These are phyloP conservation scores for Betta splendens DNA, from an alignment of 2,797 vertebrate species.

Conservation along the genomic window DNA sequence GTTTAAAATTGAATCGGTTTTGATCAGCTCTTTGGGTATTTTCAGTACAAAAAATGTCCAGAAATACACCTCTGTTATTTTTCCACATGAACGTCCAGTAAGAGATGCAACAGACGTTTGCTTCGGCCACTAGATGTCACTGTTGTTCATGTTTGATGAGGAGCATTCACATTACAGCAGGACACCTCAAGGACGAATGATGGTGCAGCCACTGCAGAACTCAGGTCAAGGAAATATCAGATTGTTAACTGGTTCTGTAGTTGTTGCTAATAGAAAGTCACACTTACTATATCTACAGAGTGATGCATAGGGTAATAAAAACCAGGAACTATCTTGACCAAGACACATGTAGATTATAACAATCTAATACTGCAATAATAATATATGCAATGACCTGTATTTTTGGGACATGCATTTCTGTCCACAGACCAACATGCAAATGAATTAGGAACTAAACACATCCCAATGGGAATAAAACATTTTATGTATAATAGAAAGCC, in stretches of 20 bases:
- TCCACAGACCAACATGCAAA: neutral
- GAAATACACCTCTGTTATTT: too few species aligned
- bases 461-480: neutral
- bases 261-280: slow-evolving; percentile 29
- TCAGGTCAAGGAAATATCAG: slow-evolving; percentile 34
- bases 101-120: accelerated
- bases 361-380: too few species aligned
- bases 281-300: too few species aligned
- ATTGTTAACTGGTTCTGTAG: slow-evolving; percentile 8
- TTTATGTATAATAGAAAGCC: too few species aligned
- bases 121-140: slow-evolving; percentile 57
- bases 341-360: too few species aligned
- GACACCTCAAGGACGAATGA: slow-evolving; percentile 47
- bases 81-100: too few species aligned
- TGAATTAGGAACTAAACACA: neutral
- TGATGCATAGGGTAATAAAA: too few species aligned
- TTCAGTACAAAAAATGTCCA: too few species aligned
- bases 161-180: neutral
- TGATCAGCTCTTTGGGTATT: too few species aligned
- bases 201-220: slow-evolving; percentile 13
- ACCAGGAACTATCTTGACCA: too few species aligned
- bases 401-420: slow-evolving; percentile 27
- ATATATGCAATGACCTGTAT: slow-evolving; percentile 22
- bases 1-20: too few species aligned
- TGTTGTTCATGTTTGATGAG: slow-evolving; percentile 36